Base-by-base conservation (phyloP, 2,888 invertebrate species). In the Drosophila diplacantha region DNA sequence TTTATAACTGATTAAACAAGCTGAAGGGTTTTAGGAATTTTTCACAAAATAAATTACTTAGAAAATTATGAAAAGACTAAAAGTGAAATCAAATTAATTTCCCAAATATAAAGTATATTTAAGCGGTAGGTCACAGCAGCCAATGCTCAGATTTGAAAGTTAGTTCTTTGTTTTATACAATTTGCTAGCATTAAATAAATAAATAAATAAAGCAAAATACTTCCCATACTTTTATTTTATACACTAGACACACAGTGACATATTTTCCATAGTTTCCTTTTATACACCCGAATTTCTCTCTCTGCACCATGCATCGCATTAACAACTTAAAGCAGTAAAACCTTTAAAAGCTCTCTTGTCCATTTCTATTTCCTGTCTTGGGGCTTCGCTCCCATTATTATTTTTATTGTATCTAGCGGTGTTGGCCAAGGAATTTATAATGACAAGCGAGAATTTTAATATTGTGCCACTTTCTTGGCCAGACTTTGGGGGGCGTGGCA, bases 381-480 rank as follows among this genome's bases (percentile, higher is more conserved):
- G 14, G 38, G 16, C 7, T 31, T 31, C 7, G 49, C 8, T 18
- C 18, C 41, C 57, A 61, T 50, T 61, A 60, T 61, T 58, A 34
- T 60, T 60, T 61, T 61, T 60, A 61, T 60, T 49, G 46, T 31
- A 51, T 39, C 51, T 20, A 9, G 16, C 37, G 26, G 47, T 32
- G 34, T 38, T 24, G 44, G 52, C 47, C 37, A 44, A 66, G 59
- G 62, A 78, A 81, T 81, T 79, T 69, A 81, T 83, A 83, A 80
- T 83, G 83, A 81, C 74, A 72, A 66, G 82, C 79, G 64, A 74
- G 72, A 83, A 83, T 82, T 81, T 83, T 75, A 64, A 75, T 78
- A 83, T 76, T 67, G 63, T 60, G 74, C 70, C 59, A 71, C 67
- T 72, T 71, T 61, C 58, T 69, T 54, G 63, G 24, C 6, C 41